Evolutionary conservation across 23 tunicate species (phyloP).

Genomic region (Pegea sp.): DNA sequence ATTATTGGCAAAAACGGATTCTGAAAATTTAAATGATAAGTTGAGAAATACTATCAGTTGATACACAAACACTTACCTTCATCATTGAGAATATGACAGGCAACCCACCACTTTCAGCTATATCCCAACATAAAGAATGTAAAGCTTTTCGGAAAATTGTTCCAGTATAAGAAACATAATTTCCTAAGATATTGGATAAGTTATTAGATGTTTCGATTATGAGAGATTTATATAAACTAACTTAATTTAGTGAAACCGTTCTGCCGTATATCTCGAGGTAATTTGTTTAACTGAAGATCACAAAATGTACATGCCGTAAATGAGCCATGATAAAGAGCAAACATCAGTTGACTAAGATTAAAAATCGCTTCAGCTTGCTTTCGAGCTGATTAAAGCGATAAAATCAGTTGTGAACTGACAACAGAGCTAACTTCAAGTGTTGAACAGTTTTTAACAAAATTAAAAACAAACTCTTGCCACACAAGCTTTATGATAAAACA

Average conservation of each 20-base stretch:
- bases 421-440: neutral
- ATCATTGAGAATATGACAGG: slow-evolving; percentile 95
- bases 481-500: too few species aligned
- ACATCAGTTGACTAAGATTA: slow-evolving; percentile 93
- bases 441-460: neutral
- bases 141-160: slow-evolving; percentile 57
- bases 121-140: slow-evolving; percentile 75
- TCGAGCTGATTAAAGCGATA: slow-evolving; percentile 31
- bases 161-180: slow-evolving; percentile 11
- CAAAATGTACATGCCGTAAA: slow-evolving; percentile 73
- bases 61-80: slow-evolving; percentile 7
- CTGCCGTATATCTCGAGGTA: slow-evolving; percentile 77
- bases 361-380: slow-evolving; percentile 84
- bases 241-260: slow-evolving; percentile 61
- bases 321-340: slow-evolving; percentile 95
- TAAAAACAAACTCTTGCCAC: too few species aligned
- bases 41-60: neutral
- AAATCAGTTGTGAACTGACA: neutral
- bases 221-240: slow-evolving; percentile 2
- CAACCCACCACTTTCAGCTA: slow-evolving; percentile 74
- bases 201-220: neutral
- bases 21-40: slow-evolving; percentile 6
- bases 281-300: slow-evolving; percentile 55
- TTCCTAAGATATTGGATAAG: neutral
- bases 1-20: slow-evolving; percentile 79